Percentiles rank a stretch among this genome's conserved stretches.
Evolutionary conservation across 53 echinoderm and acorn worm species (phyloP).

Genomic region (Glandiceps talaboti): DNA sequence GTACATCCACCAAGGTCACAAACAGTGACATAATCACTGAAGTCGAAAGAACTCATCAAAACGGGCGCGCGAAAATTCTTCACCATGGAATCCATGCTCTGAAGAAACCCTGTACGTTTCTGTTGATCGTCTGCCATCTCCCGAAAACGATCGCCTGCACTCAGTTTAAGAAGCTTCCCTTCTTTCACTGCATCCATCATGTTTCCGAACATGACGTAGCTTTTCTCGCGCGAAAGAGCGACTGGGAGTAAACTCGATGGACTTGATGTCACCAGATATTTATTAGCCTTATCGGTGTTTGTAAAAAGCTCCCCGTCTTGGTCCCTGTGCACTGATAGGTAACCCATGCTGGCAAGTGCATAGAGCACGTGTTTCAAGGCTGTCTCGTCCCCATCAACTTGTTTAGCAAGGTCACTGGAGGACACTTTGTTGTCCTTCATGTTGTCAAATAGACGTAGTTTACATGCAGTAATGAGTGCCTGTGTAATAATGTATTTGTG

Average conservation of each 20-base stretch:
- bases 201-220: background rate
- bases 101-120: background rate
- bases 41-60: background rate
- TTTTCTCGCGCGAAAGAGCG: background rate
- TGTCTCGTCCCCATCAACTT: background rate
- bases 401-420: background rate
- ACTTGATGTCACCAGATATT: background rate
- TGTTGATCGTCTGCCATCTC: background rate
- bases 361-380: background rate
- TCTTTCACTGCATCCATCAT: background rate
- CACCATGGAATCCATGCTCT: background rate
- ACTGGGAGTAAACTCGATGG: background rate
- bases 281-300: background rate
- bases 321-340: background rate
- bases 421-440: background rate
- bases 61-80: background rate
- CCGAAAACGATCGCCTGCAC: background rate
- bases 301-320: background rate
- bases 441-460: background rate
- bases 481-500: background rate
- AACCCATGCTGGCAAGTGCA: background rate
- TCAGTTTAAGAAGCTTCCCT: background rate
- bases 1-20: background rate
- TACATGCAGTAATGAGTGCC: background rate
- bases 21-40: background rate